A percentile compares a stretch with the other conserved stretches of the same genome.
phyloP scores from a whole-genome alignment of 1,140 invertebrate genomes.

The Hestina assimilis region DNA sequence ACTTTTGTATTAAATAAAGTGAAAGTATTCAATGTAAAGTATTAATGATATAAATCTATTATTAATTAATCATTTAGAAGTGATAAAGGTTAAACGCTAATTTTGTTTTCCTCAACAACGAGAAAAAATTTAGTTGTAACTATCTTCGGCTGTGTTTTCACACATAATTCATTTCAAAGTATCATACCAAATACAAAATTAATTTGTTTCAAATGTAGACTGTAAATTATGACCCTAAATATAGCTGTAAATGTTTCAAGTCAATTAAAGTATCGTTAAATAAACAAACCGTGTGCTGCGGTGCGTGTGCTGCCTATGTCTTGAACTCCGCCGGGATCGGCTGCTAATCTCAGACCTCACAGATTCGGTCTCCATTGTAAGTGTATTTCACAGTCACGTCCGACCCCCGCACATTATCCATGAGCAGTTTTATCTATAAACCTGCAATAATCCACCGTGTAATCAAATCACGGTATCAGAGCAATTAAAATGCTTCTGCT shows the following conservation, averaged over 20 bases:
- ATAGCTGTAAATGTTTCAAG: not conserved
- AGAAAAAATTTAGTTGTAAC: too few species aligned
- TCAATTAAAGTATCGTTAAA: conserved; percentile 24
- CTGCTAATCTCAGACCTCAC: conserved; percentile 82
- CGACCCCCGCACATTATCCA: conserved; percentile 47
- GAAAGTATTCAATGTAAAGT: too few species aligned
- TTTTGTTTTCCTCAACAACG: too few species aligned
- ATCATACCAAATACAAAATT: too few species aligned
- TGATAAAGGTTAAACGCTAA: too few species aligned
- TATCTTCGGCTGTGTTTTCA: too few species aligned
- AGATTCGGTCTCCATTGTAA: conserved; percentile 81
- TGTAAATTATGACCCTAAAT: too few species aligned
- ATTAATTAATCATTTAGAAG: too few species aligned
- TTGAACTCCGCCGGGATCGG: conserved; percentile 79
- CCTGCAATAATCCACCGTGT: conserved; percentile 57
- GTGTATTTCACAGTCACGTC: conserved; percentile 32
- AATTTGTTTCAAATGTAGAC: too few species aligned
- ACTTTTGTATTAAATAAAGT: too few species aligned
- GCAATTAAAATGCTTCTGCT: conserved; percentile 67
- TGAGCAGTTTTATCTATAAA: conserved; percentile 46
- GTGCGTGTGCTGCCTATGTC: conserved; percentile 80
- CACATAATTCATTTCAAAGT: too few species aligned
- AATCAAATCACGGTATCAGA: conserved; percentile 54
- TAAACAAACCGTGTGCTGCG: conserved; percentile 79
- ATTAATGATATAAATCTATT: too few species aligned